Evolutionary conservation across 2,113 vertebrate genomes (phyloP), one percentile per base, ranked within the genome.

Genomic region (Tachycineta bicolor): DNA sequence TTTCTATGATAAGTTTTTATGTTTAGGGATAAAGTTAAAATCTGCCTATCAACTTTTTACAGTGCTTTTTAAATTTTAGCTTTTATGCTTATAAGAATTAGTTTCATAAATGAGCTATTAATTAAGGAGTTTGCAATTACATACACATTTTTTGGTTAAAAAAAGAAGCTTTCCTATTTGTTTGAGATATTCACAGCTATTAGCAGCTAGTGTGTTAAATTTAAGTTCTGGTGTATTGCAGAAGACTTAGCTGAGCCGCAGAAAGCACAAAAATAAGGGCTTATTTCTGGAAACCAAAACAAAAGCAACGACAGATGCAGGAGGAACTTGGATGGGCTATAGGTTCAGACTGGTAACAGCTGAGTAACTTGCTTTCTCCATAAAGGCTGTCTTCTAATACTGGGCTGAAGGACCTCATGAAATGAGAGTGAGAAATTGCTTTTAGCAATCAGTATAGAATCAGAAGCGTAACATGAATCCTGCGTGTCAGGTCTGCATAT

Each of bases 401-500:
- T 55, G 12, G 15, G 3, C 37, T 65, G 50, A 68, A 86, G 43
- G 44, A 55, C 23, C 13, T 79, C 6, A 12, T 41, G 68, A 60
- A 92, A 53, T 14, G 44, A 58, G 39, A 67, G 28, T 12, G 29
- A 62, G 33, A 67, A 46, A 19, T 9, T 26, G 13, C 37, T 74
- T 83, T 55, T 50, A 77, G 14, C 44, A 9, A 4, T 65, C 55
- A 9, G 7, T 14, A 5, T 8, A 23, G 31, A 69, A 53, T 31
- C 37, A n/a, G 20, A 69, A 56, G 9, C 8, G 28, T 62, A 14
- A 11, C 17, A 5, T 2, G 3, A 60, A 29, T 64, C 39, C 14
- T 53, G 20, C 0, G 0, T 68, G 11, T 71, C 37, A 34, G 43
- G 21, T 63, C 73, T 49, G 11, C 14, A 0, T 41, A 6, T 31